A percentile compares a stretch with the other conserved stretches of the same genome.
Evolutionary conservation across 2,888 invertebrate genomes (phyloP).

Genomic region (Oscheius sp.): DNA sequence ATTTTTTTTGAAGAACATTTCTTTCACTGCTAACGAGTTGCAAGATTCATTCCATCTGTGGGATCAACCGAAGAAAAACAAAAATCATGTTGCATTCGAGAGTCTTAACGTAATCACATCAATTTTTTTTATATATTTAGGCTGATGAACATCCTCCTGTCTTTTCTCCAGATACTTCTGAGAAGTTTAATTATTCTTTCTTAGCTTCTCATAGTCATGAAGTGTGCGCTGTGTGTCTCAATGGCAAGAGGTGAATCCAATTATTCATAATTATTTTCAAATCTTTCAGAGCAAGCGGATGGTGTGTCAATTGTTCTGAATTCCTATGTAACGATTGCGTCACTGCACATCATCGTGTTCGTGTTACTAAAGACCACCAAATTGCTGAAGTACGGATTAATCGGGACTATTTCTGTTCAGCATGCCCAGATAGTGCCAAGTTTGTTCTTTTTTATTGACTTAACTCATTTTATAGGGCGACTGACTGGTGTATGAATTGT

Average conservation of each 20-base stretch:
- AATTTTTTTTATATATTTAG: neutral
- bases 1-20: slow-evolving; percentile 5
- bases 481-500: slow-evolving; percentile 78
- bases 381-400: too few species aligned
- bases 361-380: slow-evolving; percentile 91
- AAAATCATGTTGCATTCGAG: slow-evolving; percentile 12
- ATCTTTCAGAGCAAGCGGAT: slow-evolving; percentile 41
- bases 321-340: slow-evolving; percentile 81
- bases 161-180: slow-evolving; percentile 17
- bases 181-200: neutral
- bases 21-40: slow-evolving; percentile 4
- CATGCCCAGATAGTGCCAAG: too few species aligned
- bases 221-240: slow-evolving; percentile 6
- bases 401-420: too few species aligned
- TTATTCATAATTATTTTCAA: too few species aligned
- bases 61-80: slow-evolving; percentile 15
- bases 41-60: slow-evolving; percentile 22
- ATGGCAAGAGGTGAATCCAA: too few species aligned
- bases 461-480: too few species aligned
- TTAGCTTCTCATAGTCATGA: neutral
- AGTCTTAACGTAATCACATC: neutral
- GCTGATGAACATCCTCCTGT: slow-evolving; percentile 21
- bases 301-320: slow-evolving; percentile 82
- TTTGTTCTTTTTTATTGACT: too few species aligned
- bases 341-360: slow-evolving; percentile 86